Base-by-base conservation (phyloP, 2,797 vertebrate genomes). In the Australoheros facetus region DNA sequence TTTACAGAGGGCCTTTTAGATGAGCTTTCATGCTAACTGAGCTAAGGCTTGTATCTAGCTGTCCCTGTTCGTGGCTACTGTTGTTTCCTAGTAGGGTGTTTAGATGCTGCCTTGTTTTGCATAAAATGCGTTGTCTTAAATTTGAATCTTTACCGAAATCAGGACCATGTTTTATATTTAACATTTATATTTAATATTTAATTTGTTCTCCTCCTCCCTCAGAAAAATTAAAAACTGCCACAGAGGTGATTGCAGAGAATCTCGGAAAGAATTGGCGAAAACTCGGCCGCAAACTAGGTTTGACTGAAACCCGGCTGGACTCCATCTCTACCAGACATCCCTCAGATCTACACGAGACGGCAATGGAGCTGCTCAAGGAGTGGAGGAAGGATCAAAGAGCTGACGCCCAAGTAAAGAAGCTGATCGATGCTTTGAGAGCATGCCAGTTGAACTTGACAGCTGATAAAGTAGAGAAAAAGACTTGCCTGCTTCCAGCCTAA, bases 361-460 rank as follows among this genome's bases (percentile, higher is more conserved):
- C 94, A 3, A 0, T 91, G 60, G 95, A 96, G 90, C 84, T 95
- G 0, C 89, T 99, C 60, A 85, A 80, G 12, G 90, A 93, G 78
- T 99, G 98, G 97, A 94, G 86, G 90, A 95, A 9, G 80, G 32
- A 4, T 1, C 85, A 69, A 53, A 83, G 83, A 59, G 92, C 82
- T 1, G 59, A 91, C 0, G 96, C 96, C 4, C 86, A 55, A 0
- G 91, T 91, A 2, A 4, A 91, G 1, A 80, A 85, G 1, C 90
- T 99, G 70, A 80, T 97, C 2, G 7, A 6, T 3, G 95, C 94
- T 1, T 95, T 99, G 37, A 91, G 95, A 70, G 30, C 0, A 45
- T 97, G 96, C 79, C 17, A 13, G 0, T 21, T 95, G 66, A 98
- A 97, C 82, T 89, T 96, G 34, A 96, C 96, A 0, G 97, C 97